Conservation (phyloP, 2,888 invertebrate species). For the Microdon myrmicae region DNA sequence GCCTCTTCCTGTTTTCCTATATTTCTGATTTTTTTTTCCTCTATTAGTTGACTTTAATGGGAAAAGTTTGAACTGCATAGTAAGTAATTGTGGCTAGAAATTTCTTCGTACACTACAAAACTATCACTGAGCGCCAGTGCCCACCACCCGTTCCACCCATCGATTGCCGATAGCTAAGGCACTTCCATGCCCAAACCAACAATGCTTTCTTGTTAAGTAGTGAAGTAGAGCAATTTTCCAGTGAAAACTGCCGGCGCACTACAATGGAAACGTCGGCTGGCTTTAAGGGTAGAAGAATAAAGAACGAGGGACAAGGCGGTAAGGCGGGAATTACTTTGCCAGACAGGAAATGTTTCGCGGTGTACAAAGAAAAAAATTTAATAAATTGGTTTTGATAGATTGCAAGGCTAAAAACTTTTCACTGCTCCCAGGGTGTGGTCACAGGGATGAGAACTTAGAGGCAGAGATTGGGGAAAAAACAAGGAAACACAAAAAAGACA, state of each 20-base stretch:
- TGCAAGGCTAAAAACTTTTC: constrained; percentile 44
- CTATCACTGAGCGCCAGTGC: no score
- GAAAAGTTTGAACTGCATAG: constrained; percentile 54
- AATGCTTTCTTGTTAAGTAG: no score
- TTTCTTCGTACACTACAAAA: constrained; percentile 31
- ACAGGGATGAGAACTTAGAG: constrained; percentile 14
- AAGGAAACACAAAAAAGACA: constrained; percentile 5
- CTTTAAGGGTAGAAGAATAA: neutral
- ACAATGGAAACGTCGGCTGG: neutral
- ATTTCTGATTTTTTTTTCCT: constrained; percentile 38
- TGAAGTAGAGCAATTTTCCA: constrained; percentile 34
- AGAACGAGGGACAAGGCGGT: no score
- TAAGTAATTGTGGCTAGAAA: constrained; percentile 54
- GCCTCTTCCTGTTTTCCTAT: constrained; percentile 9
- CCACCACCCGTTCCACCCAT: no score
- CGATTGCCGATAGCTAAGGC: no score
- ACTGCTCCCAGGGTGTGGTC: constrained; percentile 34
- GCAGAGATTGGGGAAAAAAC: constrained; percentile 8
- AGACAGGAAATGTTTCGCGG: constrained; percentile 52
- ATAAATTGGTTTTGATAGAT: constrained; percentile 54
- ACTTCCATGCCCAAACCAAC: no score
- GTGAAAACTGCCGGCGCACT: constrained; percentile 28
- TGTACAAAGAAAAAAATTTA: constrained; percentile 43
- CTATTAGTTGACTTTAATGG: constrained; percentile 54
- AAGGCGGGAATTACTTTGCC: constrained; percentile 19